These are phyloP conservation scores for Barypeithes pellucidus DNA, from an alignment of 2,888 invertebrate genomes.

Conservation along the genomic window DNA sequence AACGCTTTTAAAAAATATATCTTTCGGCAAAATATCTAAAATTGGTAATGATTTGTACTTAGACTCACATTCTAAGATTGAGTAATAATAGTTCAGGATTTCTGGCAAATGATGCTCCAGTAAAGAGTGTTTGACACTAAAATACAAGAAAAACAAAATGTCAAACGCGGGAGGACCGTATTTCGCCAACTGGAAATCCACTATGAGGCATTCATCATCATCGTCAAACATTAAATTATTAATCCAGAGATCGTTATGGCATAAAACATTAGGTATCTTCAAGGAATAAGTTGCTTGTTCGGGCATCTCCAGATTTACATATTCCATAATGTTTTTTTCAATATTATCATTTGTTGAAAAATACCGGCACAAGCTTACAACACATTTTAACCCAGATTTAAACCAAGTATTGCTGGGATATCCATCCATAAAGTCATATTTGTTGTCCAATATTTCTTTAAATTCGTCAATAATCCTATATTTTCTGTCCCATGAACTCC, in stretches of 20 bases:
- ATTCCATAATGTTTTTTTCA: conserved; percentile 54
- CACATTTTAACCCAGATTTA: conserved; percentile 56
- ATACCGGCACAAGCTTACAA: conserved; percentile 58
- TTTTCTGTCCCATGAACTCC: conserved; percentile 46
- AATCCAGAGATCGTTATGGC: conserved; percentile 78
- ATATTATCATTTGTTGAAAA: conserved; percentile 51
- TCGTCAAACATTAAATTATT: conserved; percentile 76
- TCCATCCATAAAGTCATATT: conserved; percentile 62
- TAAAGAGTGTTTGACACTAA: conserved; percentile 72
- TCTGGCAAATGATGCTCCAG: conserved; percentile 71
- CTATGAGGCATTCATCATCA: conserved; percentile 73
- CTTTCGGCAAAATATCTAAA: conserved; percentile 68
- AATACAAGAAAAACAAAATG: conserved; percentile 74
- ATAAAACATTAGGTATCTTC: conserved; percentile 72
- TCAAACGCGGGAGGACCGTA: conserved; percentile 80
- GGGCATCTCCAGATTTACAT: conserved; percentile 56
- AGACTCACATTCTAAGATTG: conserved; percentile 71
- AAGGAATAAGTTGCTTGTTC: conserved; percentile 63
- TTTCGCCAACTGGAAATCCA: conserved; percentile 81
- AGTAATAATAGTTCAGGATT: conserved; percentile 75
- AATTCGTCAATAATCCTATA: conserved; percentile 61
- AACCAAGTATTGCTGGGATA: conserved; percentile 65
- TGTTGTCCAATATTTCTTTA: conserved; percentile 60
- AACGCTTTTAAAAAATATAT: conserved; percentile 71
- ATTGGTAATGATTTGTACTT: conserved; percentile 67